phyloP scores from a whole-genome alignment of 2,888 invertebrate genomes.

The Ornithoptera alexandrae region DNA sequence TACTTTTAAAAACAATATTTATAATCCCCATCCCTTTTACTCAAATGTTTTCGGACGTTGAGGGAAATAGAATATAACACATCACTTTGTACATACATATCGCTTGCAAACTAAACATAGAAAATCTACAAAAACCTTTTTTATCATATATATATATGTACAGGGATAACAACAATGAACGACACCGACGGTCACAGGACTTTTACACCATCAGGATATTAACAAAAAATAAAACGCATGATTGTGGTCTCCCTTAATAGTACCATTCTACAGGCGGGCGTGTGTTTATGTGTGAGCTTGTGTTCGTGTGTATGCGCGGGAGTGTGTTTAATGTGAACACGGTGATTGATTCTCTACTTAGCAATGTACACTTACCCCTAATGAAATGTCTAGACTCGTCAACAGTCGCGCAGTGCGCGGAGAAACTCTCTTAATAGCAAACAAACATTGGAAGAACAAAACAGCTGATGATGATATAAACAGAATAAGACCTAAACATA shows the following conservation, averaged over 20 bases:
- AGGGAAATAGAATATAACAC: conserved; percentile 50
- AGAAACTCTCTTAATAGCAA: conserved; percentile 28
- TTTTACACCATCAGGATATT: conserved; percentile 48
- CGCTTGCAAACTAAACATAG: conserved; percentile 62
- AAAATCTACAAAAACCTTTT: conserved; percentile 75
- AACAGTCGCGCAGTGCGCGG: conserved; percentile 18
- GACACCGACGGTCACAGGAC: conserved; percentile 50
- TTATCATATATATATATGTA: conserved; percentile 49
- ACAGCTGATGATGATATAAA: conserved; percentile 34
- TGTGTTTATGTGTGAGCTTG: conserved; percentile 15
- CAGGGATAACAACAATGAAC: conserved; percentile 73
- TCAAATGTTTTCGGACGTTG: too few species aligned
- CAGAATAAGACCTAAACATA: conserved; percentile 34
- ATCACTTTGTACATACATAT: conserved; percentile 73
- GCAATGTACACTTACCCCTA: conserved; percentile 50
- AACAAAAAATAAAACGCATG: conserved; percentile 51
- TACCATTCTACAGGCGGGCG: conserved; percentile 21
- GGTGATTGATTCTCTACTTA: conserved; percentile 35
- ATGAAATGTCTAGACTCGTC: conserved; percentile 42
- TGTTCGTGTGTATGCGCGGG: too few species aligned
- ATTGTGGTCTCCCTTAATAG: conserved; percentile 29
- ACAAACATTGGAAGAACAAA: conserved; percentile 56
- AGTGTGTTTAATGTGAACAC: too few species aligned
- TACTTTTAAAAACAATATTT: conserved; percentile 77
- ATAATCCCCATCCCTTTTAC: conserved; percentile 43